Evolutionary conservation across 2,113 vertebrate genomes (phyloP).

Genomic region (Balaenoptera acutorostrata): DNA sequence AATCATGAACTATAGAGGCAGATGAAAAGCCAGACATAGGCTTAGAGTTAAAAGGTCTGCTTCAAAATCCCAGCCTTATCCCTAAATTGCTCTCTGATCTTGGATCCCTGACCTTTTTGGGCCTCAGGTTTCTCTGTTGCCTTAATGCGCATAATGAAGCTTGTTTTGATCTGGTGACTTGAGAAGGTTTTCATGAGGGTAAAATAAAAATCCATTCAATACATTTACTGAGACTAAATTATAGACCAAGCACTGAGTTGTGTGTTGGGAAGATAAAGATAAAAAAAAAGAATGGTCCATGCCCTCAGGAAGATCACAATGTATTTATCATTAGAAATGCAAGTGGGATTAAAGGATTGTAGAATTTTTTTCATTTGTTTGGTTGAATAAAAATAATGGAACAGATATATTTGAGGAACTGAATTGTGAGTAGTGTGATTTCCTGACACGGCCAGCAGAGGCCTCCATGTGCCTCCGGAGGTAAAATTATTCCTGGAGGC

Average conservation of each 20-base stretch:
- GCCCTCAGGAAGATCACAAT: not conserved
- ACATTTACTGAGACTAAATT: not conserved
- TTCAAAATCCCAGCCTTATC: not conserved
- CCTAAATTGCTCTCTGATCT: not conserved
- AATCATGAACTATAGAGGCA: not conserved
- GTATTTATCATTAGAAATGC: not conserved
- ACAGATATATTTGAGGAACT: not conserved
- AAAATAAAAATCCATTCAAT: not conserved
- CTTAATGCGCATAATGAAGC: not conserved
- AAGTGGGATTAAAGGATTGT: not conserved
- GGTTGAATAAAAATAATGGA: not conserved
- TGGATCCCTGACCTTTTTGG: not conserved
- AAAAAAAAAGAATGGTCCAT: not conserved
- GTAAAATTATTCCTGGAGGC: not conserved
- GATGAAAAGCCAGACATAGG: not conserved
- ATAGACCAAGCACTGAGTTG: not conserved
- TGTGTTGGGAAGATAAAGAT: not conserved
- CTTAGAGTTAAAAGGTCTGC: not conserved
- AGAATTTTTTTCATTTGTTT: not conserved
- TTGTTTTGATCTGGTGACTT: not conserved
- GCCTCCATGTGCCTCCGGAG: not conserved
- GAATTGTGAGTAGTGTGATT: not conserved
- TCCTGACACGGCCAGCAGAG: constrained; percentile 55
- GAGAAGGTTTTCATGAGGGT: not conserved
- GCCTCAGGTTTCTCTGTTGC: not conserved